Percentiles rank a stretch among this genome's conserved stretches.
phyloP scores from a whole-genome alignment of 2,888 invertebrate genomes.

The Phasia obesa region DNA sequence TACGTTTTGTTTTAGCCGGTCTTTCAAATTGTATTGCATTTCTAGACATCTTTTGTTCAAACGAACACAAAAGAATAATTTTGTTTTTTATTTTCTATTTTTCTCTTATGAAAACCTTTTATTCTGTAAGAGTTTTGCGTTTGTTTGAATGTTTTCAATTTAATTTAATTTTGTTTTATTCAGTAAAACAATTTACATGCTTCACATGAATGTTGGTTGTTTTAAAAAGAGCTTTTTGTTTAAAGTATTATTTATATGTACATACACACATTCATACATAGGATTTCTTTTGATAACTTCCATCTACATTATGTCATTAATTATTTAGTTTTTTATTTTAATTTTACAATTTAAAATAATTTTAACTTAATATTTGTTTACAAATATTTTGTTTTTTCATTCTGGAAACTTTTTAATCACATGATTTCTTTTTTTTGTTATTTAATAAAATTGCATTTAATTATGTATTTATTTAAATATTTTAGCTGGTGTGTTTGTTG shows the following conservation, averaged over 20 bases:
- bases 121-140: slow-evolving; percentile 16
- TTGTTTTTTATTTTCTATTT: slow-evolving; percentile 23
- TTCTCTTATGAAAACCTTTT: slow-evolving; percentile 18
- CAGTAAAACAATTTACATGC: slow-evolving; percentile 8
- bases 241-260: slow-evolving; percentile 1
- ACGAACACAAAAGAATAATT: slow-evolving; percentile 31
- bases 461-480: slow-evolving; percentile 10
- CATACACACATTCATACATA: too few relatives aligned
- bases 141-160: slow-evolving; percentile 14
- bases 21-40: slow-evolving; percentile 57
- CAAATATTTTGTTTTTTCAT: background rate
- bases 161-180: too few relatives aligned
- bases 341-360: too few relatives aligned
- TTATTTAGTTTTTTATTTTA: too few relatives aligned
- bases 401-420: background rate
- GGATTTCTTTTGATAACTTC: background rate
- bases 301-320: slow-evolving; percentile 5
- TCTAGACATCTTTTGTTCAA: slow-evolving; percentile 58
- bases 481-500: slow-evolving; percentile 9
- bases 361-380: too few relatives aligned
- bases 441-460: slow-evolving; percentile 13
- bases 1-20: slow-evolving; percentile 78
- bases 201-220: slow-evolving; percentile 5
- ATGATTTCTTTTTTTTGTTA: background rate
- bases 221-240: slow-evolving; percentile 17